A percentile compares a stretch with the other conserved stretches of the same genome.
Evolutionary conservation across 2,113 vertebrate genomes (phyloP).

Genomic region (Lates calcarifer): DNA sequence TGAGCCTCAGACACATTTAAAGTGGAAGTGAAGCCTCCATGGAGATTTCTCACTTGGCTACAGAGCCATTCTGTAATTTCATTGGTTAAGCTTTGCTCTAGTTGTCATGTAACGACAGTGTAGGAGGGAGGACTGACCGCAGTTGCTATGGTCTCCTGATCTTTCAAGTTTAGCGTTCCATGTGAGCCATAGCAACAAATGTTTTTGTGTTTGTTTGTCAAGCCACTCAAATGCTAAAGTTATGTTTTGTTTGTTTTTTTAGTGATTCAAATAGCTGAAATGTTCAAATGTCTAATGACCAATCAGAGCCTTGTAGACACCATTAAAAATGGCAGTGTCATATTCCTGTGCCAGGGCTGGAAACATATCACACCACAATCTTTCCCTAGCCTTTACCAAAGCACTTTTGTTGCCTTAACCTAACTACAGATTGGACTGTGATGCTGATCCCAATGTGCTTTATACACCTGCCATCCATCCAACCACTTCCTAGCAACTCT

Average conservation of each 20-base stretch:
- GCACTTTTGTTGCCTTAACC: too few species aligned
- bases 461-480: too few species aligned
- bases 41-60: slow-evolving; percentile 23
- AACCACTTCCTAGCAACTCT: too few species aligned
- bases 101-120: slow-evolving; percentile 46
- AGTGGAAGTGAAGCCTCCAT: neutral
- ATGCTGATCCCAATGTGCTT: too few species aligned
- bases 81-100: slow-evolving; percentile 37
- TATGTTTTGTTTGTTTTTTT: too few species aligned
- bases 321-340: neutral
- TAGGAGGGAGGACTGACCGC: slow-evolving; percentile 29
- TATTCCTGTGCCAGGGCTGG: neutral
- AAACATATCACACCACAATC: too few species aligned
- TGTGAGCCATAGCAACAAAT: neutral
- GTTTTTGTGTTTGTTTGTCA: neutral
- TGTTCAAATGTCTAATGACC: too few species aligned
- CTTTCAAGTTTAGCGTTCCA: slow-evolving; percentile 25
- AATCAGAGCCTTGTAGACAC: too few species aligned
- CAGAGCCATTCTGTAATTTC: slow-evolving; percentile 1
- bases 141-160: slow-evolving; percentile 42
- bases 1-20: neutral
- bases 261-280: too few species aligned
- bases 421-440: too few species aligned
- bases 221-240: neutral
- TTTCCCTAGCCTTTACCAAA: too few species aligned